Conservation (phyloP, 30 jellyfish, hydroid and myxozoan genomes). For the Rhopilema esculentum region DNA sequence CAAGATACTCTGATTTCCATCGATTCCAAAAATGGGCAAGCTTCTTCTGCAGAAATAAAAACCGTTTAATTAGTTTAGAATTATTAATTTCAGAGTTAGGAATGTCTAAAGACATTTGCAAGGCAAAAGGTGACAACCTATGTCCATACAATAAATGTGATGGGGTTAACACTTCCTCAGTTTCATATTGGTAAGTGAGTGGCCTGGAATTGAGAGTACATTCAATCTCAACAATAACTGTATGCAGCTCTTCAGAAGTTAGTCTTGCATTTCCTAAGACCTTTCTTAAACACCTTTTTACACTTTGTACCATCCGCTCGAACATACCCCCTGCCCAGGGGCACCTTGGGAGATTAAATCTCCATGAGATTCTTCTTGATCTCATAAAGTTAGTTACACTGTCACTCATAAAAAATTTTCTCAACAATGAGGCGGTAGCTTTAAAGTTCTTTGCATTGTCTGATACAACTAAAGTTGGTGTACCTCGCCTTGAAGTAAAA, state of each 20-base stretch:
- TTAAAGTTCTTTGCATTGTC: conserved; percentile 24
- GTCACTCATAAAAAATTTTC: neutral
- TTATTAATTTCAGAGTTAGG: neutral
- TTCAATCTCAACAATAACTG: conserved; percentile 42
- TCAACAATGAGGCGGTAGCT: neutral
- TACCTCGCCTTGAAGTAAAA: conserved; percentile 14
- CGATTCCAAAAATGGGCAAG: conserved; percentile 4
- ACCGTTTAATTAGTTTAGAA: neutral
- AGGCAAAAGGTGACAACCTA: neutral
- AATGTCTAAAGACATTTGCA: neutral
- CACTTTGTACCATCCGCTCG: conserved; percentile 15
- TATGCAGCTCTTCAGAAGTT: conserved; percentile 2
- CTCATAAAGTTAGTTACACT: conserved; percentile 1
- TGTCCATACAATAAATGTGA: conserved; percentile 9
- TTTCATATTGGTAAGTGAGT: conserved; percentile 36
- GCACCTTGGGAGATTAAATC: conserved; percentile 8
- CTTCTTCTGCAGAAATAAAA: neutral
- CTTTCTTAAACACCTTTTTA: conserved; percentile 9
- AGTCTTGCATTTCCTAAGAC: conserved; percentile 1
- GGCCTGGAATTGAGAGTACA: conserved; percentile 11
- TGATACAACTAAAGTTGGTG: conserved; percentile 17
- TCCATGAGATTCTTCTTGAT: conserved; percentile 12
- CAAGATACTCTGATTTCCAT: neutral
- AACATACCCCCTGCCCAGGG: conserved; percentile 29
- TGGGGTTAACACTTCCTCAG: conserved; percentile 38